These are phyloP conservation scores for Elephantulus edwardii DNA, from an alignment of 2,113 vertebrate genomes.

Conservation along the genomic window DNA sequence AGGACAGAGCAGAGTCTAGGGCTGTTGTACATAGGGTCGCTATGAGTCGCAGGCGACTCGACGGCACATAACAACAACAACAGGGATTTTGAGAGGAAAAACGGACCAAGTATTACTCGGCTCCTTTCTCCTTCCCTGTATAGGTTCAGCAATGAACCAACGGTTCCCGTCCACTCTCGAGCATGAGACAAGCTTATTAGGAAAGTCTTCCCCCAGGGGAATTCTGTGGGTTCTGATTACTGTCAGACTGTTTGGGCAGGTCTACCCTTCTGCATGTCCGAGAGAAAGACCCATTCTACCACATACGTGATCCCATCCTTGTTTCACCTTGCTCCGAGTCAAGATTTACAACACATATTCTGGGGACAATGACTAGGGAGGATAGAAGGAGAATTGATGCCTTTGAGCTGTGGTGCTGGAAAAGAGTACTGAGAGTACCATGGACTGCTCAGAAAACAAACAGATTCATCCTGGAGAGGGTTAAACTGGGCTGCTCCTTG, in stretches of 20 bases:
- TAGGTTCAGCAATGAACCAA: background rate
- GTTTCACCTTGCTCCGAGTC: too few species aligned
- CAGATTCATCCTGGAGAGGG: too few species aligned
- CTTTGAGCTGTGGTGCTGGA: too few species aligned
- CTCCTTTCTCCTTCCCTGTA: background rate
- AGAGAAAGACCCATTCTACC: background rate
- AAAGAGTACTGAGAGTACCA: too few species aligned
- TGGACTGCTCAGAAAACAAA: too few species aligned
- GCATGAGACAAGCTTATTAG: background rate
- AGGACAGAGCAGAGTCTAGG: too few species aligned
- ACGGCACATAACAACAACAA: background rate
- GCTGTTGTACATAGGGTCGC: too few species aligned
- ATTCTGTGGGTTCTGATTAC: background rate
- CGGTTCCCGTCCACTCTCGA: background rate
- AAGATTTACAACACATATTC: too few species aligned
- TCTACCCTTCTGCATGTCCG: background rate
- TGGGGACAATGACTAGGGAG: too few species aligned
- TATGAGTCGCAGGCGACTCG: too few species aligned
- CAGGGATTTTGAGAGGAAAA: background rate
- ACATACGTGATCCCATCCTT: background rate
- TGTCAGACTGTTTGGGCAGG: background rate
- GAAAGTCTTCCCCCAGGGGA: background rate
- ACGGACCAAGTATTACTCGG: background rate
- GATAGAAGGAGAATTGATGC: too few species aligned
- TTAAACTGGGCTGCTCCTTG: too few species aligned